Evolutionary conservation across 2,888 invertebrate species (phyloP).

Genomic region (Macrosiphum euphorbiae): DNA sequence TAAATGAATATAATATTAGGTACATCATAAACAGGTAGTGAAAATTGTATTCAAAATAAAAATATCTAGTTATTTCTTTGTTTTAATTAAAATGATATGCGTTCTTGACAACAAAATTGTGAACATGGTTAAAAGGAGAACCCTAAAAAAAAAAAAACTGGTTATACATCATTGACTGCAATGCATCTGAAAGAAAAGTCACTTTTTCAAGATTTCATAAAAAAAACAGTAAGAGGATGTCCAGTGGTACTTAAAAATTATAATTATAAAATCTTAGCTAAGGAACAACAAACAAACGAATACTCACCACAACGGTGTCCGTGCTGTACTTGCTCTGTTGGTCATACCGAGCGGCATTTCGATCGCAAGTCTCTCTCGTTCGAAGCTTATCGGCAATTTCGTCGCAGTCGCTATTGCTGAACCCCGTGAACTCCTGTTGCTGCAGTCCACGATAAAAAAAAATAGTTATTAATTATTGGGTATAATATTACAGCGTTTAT

Average conservation of each 20-base stretch:
- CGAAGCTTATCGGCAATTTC: neutral
- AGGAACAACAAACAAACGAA: neutral
- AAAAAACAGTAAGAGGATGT: neutral
- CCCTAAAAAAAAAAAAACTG: neutral
- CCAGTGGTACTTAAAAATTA: neutral
- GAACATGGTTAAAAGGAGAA: neutral
- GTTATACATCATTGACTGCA: neutral
- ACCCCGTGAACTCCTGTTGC: conserved; percentile 41
- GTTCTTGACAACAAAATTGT: neutral
- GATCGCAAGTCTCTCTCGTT: neutral
- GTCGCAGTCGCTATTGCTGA: neutral
- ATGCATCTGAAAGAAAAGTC: neutral
- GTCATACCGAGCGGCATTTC: neutral
- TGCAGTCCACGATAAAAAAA: neutral
- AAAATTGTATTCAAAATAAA: neutral
- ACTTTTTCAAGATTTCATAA: neutral
- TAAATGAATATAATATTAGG: neutral
- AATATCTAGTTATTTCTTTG: neutral
- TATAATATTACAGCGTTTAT: neutral
- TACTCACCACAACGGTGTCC: neutral
- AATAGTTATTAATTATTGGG: neutral
- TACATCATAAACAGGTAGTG: neutral
- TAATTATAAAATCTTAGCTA: neutral
- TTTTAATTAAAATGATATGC: neutral
- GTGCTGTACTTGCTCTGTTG: neutral